These are phyloP conservation scores for Drosophila serrata DNA, from an alignment of 1,140 invertebrate species.

Conservation along the genomic window DNA sequence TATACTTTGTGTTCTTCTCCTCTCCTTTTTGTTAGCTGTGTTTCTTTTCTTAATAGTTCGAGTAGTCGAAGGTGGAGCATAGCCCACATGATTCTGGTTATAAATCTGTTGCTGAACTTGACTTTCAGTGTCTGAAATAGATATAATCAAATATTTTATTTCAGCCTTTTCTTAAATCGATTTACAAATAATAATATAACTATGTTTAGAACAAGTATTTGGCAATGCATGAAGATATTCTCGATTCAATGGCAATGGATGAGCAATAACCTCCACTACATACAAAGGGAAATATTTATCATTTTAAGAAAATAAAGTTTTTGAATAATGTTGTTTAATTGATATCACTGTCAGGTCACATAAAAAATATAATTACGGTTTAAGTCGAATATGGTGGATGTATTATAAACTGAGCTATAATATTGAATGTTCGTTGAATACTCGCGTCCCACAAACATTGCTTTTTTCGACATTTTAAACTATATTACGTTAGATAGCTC, in stretches of 20 bases:
- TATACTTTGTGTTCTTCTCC: slow-evolving; percentile 96
- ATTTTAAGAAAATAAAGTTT: not conserved
- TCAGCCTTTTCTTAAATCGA: not conserved
- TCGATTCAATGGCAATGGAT: too few relatives aligned
- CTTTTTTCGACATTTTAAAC: slow-evolving; percentile 33
- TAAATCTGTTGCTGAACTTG: slow-evolving; percentile 51
- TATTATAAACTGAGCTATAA: slow-evolving; percentile 36
- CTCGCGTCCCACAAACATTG: slow-evolving; percentile 12
- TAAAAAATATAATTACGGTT: slow-evolving; percentile 18
- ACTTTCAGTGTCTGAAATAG: slow-evolving; percentile 57
- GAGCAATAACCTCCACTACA: not conserved
- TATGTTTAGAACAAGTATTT: not conserved
- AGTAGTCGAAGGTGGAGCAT: slow-evolving; percentile 85
- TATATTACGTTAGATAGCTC: not conserved
- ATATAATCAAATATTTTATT: not conserved
- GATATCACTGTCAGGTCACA: not conserved
- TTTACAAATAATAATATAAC: not conserved
- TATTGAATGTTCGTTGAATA: slow-evolving; percentile 23
- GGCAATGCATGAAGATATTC: too few relatives aligned
- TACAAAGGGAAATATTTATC: not conserved
- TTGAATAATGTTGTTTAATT: not conserved
- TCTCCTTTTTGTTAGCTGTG: slow-evolving; percentile 97
- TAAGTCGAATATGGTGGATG: slow-evolving; percentile 21
- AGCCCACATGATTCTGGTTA: slow-evolving; percentile 41
- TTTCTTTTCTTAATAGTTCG: slow-evolving; percentile 90